A percentile compares a stretch with the other conserved stretches of the same genome.
Evolutionary conservation across 2,797 vertebrate genomes (phyloP).

Genomic region (Knipowitschia caucasica): DNA sequence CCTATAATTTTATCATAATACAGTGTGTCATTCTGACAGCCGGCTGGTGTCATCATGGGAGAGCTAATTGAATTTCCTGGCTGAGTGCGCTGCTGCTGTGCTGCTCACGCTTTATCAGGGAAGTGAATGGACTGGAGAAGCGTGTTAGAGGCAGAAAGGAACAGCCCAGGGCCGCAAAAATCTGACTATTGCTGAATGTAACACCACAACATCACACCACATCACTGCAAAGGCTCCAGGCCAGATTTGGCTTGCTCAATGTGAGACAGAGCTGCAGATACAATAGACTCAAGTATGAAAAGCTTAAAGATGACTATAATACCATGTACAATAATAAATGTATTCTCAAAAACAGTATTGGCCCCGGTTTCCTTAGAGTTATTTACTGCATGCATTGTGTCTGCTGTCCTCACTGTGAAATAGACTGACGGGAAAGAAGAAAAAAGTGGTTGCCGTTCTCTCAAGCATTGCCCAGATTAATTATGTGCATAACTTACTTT

Average conservation of each 20-base stretch:
- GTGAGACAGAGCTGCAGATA: slow-evolving; percentile 15
- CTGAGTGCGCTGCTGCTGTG: slow-evolving; percentile 39
- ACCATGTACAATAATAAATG: too few relatives aligned
- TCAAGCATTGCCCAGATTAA: slow-evolving; percentile 76
- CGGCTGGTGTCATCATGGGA: slow-evolving; percentile 52
- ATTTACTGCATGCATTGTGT: slow-evolving; percentile 70
- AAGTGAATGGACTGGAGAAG: slow-evolving; percentile 51
- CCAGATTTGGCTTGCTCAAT: slow-evolving; percentile 38
- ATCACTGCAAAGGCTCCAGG: slow-evolving; percentile 42
- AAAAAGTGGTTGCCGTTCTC: slow-evolving; percentile 72
- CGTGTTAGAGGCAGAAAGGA: slow-evolving; percentile 45
- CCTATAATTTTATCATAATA: slow-evolving; percentile 66
- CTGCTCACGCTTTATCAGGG: slow-evolving; percentile 49
- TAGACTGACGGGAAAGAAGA: slow-evolving; percentile 61
- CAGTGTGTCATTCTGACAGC: slow-evolving; percentile 46
- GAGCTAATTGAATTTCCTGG: slow-evolving; percentile 69
- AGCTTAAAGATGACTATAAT: neutral
- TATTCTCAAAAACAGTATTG: slow-evolving; percentile 47
- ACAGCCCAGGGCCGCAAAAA: slow-evolving; percentile 47
- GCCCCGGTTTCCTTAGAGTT: slow-evolving; percentile 65
- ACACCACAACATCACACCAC: slow-evolving; percentile 58
- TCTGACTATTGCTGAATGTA: slow-evolving; percentile 67
- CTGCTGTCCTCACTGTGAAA: slow-evolving; percentile 64
- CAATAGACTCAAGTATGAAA: neutral
- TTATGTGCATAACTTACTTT: slow-evolving; percentile 79